These are phyloP conservation scores for Phylloscopus trochiloides DNA, from an alignment of 2,113 vertebrate genomes.

Conservation along the genomic window DNA sequence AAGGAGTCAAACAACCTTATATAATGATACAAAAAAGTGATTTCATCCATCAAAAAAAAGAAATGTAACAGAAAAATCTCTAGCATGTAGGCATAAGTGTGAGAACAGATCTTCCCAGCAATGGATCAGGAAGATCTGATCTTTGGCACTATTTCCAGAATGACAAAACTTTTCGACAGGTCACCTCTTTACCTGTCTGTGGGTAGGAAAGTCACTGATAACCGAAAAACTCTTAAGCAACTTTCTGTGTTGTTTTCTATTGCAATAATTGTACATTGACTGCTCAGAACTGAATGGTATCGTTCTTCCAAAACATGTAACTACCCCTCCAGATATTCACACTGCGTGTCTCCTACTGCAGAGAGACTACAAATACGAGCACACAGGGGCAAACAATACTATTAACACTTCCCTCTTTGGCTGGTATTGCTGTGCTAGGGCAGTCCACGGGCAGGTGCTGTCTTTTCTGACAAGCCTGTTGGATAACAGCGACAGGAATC, in stretches of 20 bases:
- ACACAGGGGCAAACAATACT: neutral
- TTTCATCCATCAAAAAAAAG: neutral
- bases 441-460: conserved; percentile 26
- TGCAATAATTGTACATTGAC: neutral
- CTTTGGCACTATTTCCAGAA: neutral
- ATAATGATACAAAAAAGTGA: neutral
- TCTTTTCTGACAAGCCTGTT: conserved; percentile 43
- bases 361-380: neutral
- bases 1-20: neutral
- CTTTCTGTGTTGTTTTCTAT: neutral
- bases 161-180: neutral
- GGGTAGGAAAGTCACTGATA: neutral
- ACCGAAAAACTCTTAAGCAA: neutral
- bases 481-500: conserved; percentile 18
- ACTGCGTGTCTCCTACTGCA: neutral
- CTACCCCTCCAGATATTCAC: neutral
- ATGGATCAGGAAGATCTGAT: neutral
- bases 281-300: neutral
- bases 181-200: neutral
- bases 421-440: neutral
- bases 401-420: neutral
- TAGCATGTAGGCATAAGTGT: neutral
- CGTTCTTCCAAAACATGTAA: neutral
- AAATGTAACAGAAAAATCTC: neutral
- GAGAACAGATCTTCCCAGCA: neutral